Base-by-base conservation (phyloP, 2,888 invertebrate genomes). In the Holacanthella duospinosa region DNA sequence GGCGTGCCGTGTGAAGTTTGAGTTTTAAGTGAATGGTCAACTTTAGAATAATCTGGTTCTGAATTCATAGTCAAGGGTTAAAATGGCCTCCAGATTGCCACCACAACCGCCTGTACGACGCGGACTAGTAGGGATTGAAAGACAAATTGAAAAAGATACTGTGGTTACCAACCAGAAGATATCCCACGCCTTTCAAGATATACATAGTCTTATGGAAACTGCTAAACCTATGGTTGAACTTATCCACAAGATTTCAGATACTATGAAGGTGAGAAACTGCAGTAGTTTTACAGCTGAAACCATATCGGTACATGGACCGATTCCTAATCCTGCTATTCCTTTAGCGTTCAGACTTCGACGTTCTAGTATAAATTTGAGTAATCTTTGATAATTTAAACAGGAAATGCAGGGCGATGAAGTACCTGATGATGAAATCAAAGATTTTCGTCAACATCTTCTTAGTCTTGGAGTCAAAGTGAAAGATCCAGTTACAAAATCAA, bases 391-490 rank as follows among this genome's bases (percentile, higher is more conserved):
- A 62, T 56, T 59, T 66, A 77, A 79, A 59, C 76, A 86, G 84
- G 92, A 93, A 74, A 88, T 89, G 75, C 91, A 94, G 80, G 95
- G 94, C 53, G 48, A 48, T 21, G 91, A 93, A 75, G 91, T 96
- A 69, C 92, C 93, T 2, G 94, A 96, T 78, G 96, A 99, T 79
- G 97, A 97, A 80, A 97, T 97, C 9, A 85, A 95, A 3, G 84
- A 88, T 73, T 97, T 99, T 77, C 96, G 97, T 77, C 88, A 95
- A 0, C 95, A 97, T 77, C 80, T 99, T 57, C 84, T 99, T 80
- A 96, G 95, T 77, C 82, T 99, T 74, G 99, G 99, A 72, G 94
- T 99, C 70, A 93, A 93, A 75, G 94, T 99, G 70, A 93, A 93
- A 75, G 96, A 99, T 80, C 97, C 97, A 1, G 97, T 97, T 0